Evolutionary conservation across 1,140 invertebrate species (phyloP).

Genomic region (Hycleus phaleratus): DNA sequence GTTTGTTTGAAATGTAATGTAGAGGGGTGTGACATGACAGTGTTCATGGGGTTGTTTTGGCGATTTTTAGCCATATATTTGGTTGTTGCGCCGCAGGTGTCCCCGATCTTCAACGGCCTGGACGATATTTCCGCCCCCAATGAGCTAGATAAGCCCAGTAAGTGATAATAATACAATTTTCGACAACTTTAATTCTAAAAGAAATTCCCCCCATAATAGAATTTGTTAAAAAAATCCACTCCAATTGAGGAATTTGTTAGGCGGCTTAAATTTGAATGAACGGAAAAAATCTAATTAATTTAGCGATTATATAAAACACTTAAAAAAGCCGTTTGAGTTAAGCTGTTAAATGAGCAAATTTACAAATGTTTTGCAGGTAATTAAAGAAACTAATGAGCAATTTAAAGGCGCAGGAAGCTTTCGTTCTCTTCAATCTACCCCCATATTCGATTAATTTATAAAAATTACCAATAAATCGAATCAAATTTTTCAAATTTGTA

Average conservation of each 20-base stretch:
- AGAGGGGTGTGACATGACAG: slow-evolving; percentile 14
- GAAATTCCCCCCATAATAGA: too few relatives aligned
- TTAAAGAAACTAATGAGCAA: slow-evolving; percentile 10
- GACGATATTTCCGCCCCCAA: slow-evolving; percentile 19
- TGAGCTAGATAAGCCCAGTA: slow-evolving; percentile 7
- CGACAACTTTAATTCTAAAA: too few relatives aligned
- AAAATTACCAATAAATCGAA: too few relatives aligned
- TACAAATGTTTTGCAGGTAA: slow-evolving; percentile 7
- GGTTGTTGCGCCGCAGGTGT: slow-evolving; percentile 21
- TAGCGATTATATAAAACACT: not conserved
- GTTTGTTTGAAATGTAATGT: slow-evolving; percentile 3
- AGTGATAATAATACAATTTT: not conserved
- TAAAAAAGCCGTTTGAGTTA: not conserved
- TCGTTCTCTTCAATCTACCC: too few relatives aligned
- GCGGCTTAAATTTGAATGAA: not conserved
- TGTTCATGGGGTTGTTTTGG: slow-evolving; percentile 23
- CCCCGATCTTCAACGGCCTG: slow-evolving; percentile 21
- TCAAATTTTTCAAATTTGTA: too few relatives aligned
- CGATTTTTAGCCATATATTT: slow-evolving; percentile 20
- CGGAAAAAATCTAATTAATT: not conserved
- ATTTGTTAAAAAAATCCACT: too few relatives aligned
- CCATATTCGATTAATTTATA: too few relatives aligned
- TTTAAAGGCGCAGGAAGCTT: not conserved
- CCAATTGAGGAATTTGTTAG: not conserved
- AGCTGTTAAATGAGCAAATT: slow-evolving; percentile 8